Percentiles rank a stretch among this genome's conserved stretches.
Evolutionary conservation across 1,140 invertebrate species (phyloP).

Genomic region (Ostrea denselamellosa): DNA sequence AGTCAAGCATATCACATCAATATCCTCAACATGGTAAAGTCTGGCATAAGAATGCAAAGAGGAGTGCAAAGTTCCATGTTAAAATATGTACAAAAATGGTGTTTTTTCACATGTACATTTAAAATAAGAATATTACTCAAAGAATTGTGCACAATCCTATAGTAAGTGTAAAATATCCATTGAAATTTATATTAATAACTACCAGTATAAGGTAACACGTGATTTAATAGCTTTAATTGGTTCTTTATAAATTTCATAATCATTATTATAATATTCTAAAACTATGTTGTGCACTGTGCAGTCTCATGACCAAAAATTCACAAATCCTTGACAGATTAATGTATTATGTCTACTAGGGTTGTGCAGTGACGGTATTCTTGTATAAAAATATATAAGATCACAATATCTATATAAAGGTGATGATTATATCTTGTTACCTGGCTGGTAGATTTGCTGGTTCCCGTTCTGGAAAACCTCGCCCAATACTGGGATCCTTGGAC

Average conservation of each 20-base stretch:
- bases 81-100: not conserved
- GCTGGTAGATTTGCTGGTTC: slow-evolving; percentile 54
- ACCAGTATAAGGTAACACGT: too few relatives aligned
- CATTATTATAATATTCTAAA: too few relatives aligned
- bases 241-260: too few relatives aligned
- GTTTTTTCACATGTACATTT: not conserved
- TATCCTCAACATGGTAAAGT: slow-evolving; percentile 28
- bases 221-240: too few relatives aligned
- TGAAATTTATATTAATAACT: too few relatives aligned
- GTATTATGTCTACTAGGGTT: too few relatives aligned
- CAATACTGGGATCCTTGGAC: slow-evolving; percentile 21
- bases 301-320: too few relatives aligned
- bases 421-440: slow-evolving; percentile 36
- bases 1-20: slow-evolving; percentile 34
- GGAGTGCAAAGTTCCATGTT: not conserved
- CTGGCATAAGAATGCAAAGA: slow-evolving; percentile 38
- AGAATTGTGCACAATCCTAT: not conserved
- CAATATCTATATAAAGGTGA: not conserved
- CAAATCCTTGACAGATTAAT: too few relatives aligned
- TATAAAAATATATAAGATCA: not conserved
- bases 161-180: not conserved
- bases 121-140: not conserved
- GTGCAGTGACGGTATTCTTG: not conserved
- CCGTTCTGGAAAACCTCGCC: slow-evolving; percentile 51
- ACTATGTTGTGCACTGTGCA: too few relatives aligned